Evolutionary conservation across 2,113 vertebrate genomes (phyloP), one percentile per base, ranked within the genome.

Genomic region (Corythornis madagascariensis): DNA sequence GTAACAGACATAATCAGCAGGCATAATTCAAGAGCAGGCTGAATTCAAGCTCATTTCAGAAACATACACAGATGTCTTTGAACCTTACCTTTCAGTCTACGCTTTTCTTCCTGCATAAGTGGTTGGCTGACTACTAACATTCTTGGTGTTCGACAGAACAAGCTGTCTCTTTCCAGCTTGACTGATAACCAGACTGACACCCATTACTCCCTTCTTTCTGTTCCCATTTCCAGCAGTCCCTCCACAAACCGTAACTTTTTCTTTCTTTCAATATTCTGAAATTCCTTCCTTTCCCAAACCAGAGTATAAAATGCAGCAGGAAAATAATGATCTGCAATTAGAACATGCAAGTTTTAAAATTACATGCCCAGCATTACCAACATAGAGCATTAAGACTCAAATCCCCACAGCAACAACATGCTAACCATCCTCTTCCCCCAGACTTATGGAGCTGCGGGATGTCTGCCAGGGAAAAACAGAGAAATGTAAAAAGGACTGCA

Each of bases 391-490:
- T 93, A 93, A 96, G 83, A 77, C 94, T 96, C 92, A 75, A 92
- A 96, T 95, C 75, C 96, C 92, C 95, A 96, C 95, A 96, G 95
- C 95, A 96, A 95, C 95, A 96, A 96, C 94, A 94, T 91, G 94
- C 87, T 93, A 94, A 96, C 94, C 92, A 94, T 85, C 89, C 82
- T 96, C 95, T 96, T 96, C 95, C 96, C 95, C 95, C 96, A 96
- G 96, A 96, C 96, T 94, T 94, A 89, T 86, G 92, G 94, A 96
- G 96, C 94, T 94, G 87, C 61, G 71, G 96, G 96, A 96, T 86
- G 94, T 94, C 92, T 96, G 96, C 96, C 96, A 96, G 94, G 53
- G 92, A 96, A 85, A 96, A 94, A 83, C 82, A 95, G 87, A 92
- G 82, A 95, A 96, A 96, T 95, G 95, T 88, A 94, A 96, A 96